phyloP scores from a whole-genome alignment of 2,113 vertebrate genomes.

The Marcusenius ussheri region DNA sequence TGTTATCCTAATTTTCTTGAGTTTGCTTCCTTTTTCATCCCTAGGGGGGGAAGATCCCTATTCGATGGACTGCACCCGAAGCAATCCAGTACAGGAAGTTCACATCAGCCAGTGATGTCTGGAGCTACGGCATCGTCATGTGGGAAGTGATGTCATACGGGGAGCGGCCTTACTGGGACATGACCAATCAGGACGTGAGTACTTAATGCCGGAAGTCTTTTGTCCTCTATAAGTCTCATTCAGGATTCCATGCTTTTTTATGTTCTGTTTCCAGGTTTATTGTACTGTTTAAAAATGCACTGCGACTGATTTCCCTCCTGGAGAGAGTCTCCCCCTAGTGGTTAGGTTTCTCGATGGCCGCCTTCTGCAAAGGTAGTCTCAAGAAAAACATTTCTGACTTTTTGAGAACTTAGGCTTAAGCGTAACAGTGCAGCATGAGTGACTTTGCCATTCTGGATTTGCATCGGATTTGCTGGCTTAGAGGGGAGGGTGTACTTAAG shows the following conservation, averaged over 20 bases:
- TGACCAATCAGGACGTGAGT: conserved; percentile 73
- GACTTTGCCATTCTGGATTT: background rate
- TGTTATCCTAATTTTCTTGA: background rate
- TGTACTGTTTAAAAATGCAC: background rate
- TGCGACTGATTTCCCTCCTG: background rate
- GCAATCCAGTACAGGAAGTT: conserved; percentile 76
- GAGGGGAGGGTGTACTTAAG: background rate
- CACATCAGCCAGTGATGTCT: conserved; percentile 70
- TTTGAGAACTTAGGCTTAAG: background rate
- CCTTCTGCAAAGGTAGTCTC: background rate
- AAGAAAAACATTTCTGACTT: background rate
- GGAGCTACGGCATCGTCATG: conserved; percentile 75
- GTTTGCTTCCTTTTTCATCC: conserved; percentile 12
- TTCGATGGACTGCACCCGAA: conserved; percentile 71
- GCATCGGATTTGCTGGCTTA: background rate
- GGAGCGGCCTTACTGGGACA: conserved; percentile 73
- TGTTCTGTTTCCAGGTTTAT: background rate
- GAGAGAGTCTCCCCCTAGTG: background rate
- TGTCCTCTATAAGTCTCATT: background rate
- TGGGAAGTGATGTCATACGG: conserved; percentile 76
- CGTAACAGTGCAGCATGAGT: background rate
- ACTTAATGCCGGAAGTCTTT: background rate
- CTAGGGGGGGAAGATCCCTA: conserved; percentile 74
- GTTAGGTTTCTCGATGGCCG: background rate
- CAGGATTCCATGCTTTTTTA: background rate